Conservation (phyloP, 2,797 vertebrate genomes). For the Pseudomugil tenellus region DNA sequence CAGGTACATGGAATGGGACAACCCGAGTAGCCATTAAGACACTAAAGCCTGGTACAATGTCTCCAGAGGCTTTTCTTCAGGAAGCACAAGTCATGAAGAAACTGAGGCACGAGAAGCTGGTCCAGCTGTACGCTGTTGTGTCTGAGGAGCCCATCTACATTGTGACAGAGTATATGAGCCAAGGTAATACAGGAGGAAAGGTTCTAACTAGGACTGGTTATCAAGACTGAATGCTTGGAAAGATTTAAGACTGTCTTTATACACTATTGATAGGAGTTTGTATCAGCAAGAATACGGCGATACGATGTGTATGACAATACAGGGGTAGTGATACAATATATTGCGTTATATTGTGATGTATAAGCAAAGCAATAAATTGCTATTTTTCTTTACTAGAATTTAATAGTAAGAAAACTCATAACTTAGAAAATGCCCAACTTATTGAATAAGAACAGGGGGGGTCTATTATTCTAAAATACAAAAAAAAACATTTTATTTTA, state of each 20-base stretch:
- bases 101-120: conserved; percentile 94
- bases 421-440: too few species aligned
- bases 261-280: too few species aligned
- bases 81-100: conserved; percentile 99
- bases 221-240: background rate
- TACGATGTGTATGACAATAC: too few species aligned
- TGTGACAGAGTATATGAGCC: conserved; percentile 96
- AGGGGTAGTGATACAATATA: too few species aligned
- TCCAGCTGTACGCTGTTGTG: conserved; percentile 94
- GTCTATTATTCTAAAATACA: too few species aligned
- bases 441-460: too few species aligned
- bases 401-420: too few species aligned
- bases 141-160: conserved; percentile 98
- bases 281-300: too few species aligned
- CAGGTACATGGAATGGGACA: conserved; percentile 96
- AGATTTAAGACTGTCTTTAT: background rate
- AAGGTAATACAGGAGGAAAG: conserved; percentile 80
- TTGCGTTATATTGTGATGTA: too few species aligned
- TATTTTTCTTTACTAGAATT: too few species aligned
- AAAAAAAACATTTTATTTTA: too few species aligned
- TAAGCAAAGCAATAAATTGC: too few species aligned
- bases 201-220: background rate
- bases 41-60: conserved; percentile 95
- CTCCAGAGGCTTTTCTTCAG: conserved; percentile 95
- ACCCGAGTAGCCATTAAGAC: conserved; percentile 97